Base-by-base conservation (phyloP, 2,888 invertebrate genomes). In the Aromia moschata region DNA sequence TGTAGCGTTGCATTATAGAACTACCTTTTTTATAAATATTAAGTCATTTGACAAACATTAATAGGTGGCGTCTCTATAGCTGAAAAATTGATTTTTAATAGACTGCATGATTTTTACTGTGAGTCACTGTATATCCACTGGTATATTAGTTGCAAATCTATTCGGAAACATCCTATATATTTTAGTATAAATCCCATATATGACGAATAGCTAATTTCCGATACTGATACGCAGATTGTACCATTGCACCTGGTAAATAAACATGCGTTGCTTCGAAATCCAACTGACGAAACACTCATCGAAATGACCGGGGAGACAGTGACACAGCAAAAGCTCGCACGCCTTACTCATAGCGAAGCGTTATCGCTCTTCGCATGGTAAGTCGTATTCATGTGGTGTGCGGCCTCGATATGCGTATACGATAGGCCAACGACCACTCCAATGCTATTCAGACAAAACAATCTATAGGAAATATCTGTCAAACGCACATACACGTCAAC, bases 381-480 rank as follows among this genome's bases (percentile, higher is more conserved):
- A 51, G 51, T 44, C 44, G 38, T 33, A 51, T 43, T 58, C 56
- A 61, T 57, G 60, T 70, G 74, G 73, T 73, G 74, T 74, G 73
- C 74, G 77, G 73, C 77, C 76, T 77, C 77, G 77, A 76, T 77
- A 74, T 70, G n/a, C n/a, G n/a, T n/a, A 69, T 70, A 70, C 70
- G 70, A 70, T 72, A 74, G 76, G 76, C 76, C 77, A 77, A 76
- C 74, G 77, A 77, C 76, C 76, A 76, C 53, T 68, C 72, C 74
- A 76, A 76, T 76, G 76, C 69, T 75, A 61, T 60, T 55, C 71
- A 76, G 73, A 74, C 74, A 73, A 72, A 74, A 74, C 69, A 70
- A 64, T 68, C 62, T 64, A 68, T 62, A 68, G 66, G 67, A 70
- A 63, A 62, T 68, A 64, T 67, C 63, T 67, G 64, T 70, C 67